A percentile compares a stretch with the other conserved stretches of the same genome.
phyloP scores from a whole-genome alignment of 2,888 invertebrate genomes.

The Cryptocheilus praepositus region DNA sequence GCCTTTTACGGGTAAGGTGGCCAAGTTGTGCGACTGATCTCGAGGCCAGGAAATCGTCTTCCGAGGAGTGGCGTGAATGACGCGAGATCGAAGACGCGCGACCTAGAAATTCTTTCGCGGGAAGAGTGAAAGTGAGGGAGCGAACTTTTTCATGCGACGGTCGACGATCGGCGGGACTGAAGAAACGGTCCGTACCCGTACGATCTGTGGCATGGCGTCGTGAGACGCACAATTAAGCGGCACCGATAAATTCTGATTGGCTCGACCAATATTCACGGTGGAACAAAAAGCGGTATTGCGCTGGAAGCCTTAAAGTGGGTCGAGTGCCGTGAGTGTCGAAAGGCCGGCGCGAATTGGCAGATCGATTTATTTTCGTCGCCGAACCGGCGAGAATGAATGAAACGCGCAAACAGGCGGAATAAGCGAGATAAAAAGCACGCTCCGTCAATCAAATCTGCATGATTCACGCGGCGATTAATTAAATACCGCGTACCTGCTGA shows the following conservation, averaged over 20 bases:
- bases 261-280: constrained; percentile 43
- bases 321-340: too few species aligned
- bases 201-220: constrained; percentile 28
- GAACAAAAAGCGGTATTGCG: constrained; percentile 42
- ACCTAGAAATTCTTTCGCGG: constrained; percentile 48
- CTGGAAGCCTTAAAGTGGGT: constrained; percentile 48
- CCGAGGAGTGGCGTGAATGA: constrained; percentile 18
- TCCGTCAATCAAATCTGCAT: too few species aligned
- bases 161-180: neutral
- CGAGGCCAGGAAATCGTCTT: constrained; percentile 20
- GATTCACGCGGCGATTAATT: too few species aligned
- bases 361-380: constrained; percentile 17
- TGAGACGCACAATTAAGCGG: constrained; percentile 51
- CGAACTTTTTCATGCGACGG: neutral
- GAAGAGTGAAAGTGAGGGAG: constrained; percentile 43
- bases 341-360: constrained; percentile 37
- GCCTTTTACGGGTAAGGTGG: too few species aligned
- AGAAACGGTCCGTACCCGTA: constrained; percentile 4
- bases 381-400: neutral
- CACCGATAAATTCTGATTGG: constrained; percentile 50
- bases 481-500: too few species aligned
- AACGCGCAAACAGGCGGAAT: neutral
- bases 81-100: constrained; percentile 24
- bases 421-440: too few species aligned
- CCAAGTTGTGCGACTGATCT: neutral